A percentile compares a stretch with the other conserved stretches of the same genome.
Evolutionary conservation across 2,113 vertebrate genomes (phyloP).

Genomic region (Caloenas nicobarica): DNA sequence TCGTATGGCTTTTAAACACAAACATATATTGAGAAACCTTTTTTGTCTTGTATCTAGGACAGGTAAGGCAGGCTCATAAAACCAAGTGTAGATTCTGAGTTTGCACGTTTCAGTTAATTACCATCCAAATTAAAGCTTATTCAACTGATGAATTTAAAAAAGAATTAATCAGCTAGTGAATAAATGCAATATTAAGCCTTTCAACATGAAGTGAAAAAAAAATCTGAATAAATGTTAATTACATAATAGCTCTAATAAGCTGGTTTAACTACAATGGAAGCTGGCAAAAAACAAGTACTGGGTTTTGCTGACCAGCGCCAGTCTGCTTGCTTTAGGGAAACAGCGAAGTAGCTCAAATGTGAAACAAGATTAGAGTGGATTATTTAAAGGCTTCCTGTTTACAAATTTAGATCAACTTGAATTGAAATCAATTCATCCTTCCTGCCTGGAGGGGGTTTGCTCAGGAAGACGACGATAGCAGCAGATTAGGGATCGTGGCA

Average conservation of each 20-base stretch:
- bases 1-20: slow-evolving; percentile 4
- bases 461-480: accelerated
- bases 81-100: not conserved
- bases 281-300: not conserved
- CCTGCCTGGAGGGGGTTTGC: not conserved
- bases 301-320: slow-evolving; percentile 47
- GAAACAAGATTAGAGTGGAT: slow-evolving; percentile 57
- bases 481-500: not conserved
- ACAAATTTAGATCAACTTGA: slow-evolving; percentile 49
- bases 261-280: slow-evolving; percentile 9
- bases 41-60: slow-evolving; percentile 41
- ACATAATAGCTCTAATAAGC: slow-evolving; percentile 31
- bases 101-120: slow-evolving; percentile 53
- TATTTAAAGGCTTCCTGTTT: slow-evolving; percentile 63
- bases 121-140: slow-evolving; percentile 58
- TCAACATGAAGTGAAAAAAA: slow-evolving; percentile 3
- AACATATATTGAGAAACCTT: not conserved
- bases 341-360: slow-evolving; percentile 1
- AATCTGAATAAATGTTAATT: slow-evolving; percentile 36
- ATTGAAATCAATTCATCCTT: slow-evolving; percentile 35
- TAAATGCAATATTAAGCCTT: slow-evolving; percentile 45
- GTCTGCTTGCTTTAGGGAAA: not conserved
- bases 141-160: slow-evolving; percentile 31
- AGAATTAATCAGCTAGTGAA: slow-evolving; percentile 17
- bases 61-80: slow-evolving; percentile 32